Evolutionary conservation across 2,888 invertebrate genomes (phyloP).

Genomic region (Cynaeus angustus): DNA sequence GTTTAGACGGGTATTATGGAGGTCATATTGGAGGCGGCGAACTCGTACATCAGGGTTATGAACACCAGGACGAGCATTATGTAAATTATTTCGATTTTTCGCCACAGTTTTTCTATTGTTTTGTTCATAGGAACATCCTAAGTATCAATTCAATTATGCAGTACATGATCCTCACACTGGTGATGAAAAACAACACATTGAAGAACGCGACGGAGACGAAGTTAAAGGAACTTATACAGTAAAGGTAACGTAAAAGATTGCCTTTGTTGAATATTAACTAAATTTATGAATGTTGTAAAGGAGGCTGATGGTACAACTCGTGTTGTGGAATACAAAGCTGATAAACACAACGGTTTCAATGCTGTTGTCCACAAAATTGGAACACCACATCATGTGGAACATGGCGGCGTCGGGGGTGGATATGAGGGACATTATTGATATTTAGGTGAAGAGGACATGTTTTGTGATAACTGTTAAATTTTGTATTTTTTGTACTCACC

Average conservation of each 20-base stretch:
- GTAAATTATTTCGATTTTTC: conserved; percentile 3
- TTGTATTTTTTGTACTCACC: conserved; percentile 30
- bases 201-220: conserved; percentile 77
- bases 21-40: conserved; percentile 49
- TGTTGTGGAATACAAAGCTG: conserved; percentile 62
- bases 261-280: not conserved
- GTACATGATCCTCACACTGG: conserved; percentile 63
- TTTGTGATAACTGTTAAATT: conserved; percentile 36
- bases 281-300: not conserved
- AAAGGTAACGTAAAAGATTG: conserved; percentile 54
- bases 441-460: not conserved
- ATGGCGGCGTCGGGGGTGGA: conserved; percentile 42
- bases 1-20: conserved; percentile 53
- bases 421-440: conserved; percentile 53
- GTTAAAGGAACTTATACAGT: conserved; percentile 78
- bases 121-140: conserved; percentile 57
- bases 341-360: conserved; percentile 62
- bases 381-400: conserved; percentile 51
- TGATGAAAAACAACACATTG: conserved; percentile 69
- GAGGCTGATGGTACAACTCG: conserved; percentile 71
- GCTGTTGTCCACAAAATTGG: conserved; percentile 62
- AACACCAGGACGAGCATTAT: conserved; percentile 51
- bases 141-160: conserved; percentile 62
- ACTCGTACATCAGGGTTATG: conserved; percentile 50
- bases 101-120: not conserved